phyloP scores from a whole-genome alignment of 2,888 invertebrate species.

The Caenorhabditis imperialis region DNA sequence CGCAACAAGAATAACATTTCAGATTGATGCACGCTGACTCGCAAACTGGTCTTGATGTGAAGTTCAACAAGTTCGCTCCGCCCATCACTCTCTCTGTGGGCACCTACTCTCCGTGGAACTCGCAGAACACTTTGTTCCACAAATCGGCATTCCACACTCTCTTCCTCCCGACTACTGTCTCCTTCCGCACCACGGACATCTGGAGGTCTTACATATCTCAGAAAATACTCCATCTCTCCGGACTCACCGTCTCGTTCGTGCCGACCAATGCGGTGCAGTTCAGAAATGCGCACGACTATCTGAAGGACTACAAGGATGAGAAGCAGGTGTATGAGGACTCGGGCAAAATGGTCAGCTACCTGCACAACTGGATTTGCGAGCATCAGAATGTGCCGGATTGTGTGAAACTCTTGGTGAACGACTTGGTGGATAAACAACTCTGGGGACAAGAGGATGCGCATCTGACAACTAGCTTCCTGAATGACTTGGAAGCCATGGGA shows the following conservation, averaged over 20 bases:
- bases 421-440: conserved; percentile 29
- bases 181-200: conserved; percentile 64
- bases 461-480: not conserved
- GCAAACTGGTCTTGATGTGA: conserved; percentile 41
- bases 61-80: conserved; percentile 59
- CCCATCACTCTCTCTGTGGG: conserved; percentile 56
- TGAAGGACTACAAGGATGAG: conserved; percentile 62
- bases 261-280: conserved; percentile 62
- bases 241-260: conserved; percentile 56
- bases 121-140: conserved; percentile 66
- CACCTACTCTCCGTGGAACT: conserved; percentile 65
- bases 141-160: conserved; percentile 61
- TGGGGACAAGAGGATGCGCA: conserved; percentile 48
- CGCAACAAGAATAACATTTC: not conserved
- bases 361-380: conserved; percentile 53
- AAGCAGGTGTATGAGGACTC: conserved; percentile 57
- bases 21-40: conserved; percentile 57
- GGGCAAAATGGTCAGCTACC: conserved; percentile 50
- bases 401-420: conserved; percentile 34
- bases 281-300: conserved; percentile 61
- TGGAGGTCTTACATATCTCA: conserved; percentile 64
- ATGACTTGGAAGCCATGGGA: conserved; percentile 7
- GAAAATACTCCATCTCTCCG: conserved; percentile 58
- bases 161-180: conserved; percentile 63
- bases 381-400: conserved; percentile 29